Base-by-base conservation (phyloP, 2,113 vertebrate species). In the Junco hyemalis region DNA sequence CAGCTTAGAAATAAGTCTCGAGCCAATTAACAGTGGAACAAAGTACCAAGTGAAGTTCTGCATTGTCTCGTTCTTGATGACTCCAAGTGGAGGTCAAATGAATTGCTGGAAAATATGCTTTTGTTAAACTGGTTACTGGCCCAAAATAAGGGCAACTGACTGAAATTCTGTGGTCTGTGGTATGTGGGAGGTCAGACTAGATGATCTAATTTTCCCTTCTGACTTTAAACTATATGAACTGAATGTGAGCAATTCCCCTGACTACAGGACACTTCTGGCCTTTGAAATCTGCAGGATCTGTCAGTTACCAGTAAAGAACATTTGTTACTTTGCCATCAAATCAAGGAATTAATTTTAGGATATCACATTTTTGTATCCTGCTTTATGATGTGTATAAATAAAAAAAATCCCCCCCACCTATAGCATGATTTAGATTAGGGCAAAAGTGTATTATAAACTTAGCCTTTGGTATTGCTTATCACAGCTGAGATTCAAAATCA, bases 111-210 rank as follows among this genome's bases (percentile, higher is more conserved):
- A 97, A 93, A 97, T 77, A 45, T 2, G 38, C 93, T 88, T 95
- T 97, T 95, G 92, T 95, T 91, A 94, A 92, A 81, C 51, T 47
- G 38, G 57, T 93, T 92, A 45, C 74, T 94, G 84, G 79, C 60
- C 64, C 51, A 81, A 74, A 92, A 66, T 77, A 86, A 89, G 84
- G 76, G 71, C 88, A 90, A 78, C 87, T 80, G 90, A 64, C 81
- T 94, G 79, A 91, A 96, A 88, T 91, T 63, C 84, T 96, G 93
- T 95, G 95, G 93, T 95, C 81, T 94, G 96, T 96, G 95, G 90
- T 86, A 48, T 3, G 1, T 8, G 13, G 85, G 71, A 95, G 78
- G 88, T 96, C 93, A 96, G 93, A 90, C 79, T 56, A 68, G 92
- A 96, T 96, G 93, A 94, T 94, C 79, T 95, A 78, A 96, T 94